A percentile compares a stretch with the other conserved stretches of the same genome.
Conservation (phyloP, 2,113 vertebrate species). For the Zeus faber region DNA sequence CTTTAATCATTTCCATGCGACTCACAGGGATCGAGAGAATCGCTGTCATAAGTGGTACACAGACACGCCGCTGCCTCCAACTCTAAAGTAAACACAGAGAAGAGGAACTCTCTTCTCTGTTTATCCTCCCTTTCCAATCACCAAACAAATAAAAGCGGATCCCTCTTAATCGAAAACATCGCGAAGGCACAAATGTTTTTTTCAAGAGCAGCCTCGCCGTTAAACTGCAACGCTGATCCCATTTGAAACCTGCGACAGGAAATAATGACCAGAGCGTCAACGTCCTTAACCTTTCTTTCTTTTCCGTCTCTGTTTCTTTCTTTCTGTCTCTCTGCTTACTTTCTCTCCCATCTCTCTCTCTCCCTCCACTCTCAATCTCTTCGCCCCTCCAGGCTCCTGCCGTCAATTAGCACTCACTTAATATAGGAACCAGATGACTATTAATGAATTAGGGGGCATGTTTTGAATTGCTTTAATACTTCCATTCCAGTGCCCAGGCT, state of each 20-base stretch:
- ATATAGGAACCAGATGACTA: conserved; percentile 71
- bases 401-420: conserved; percentile 66
- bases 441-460: conserved; percentile 65
- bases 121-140: conserved; percentile 47
- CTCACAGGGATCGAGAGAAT: conserved; percentile 49
- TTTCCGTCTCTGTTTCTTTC: neutral
- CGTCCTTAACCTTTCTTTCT: conserved; percentile 30
- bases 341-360: conserved; percentile 10
- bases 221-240: conserved; percentile 25
- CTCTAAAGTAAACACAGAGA: conserved; percentile 59
- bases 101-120: conserved; percentile 44
- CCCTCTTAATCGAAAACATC: conserved; percentile 59
- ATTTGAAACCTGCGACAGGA: conserved; percentile 41
- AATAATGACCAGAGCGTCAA: conserved; percentile 38
- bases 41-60: conserved; percentile 50
- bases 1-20: conserved; percentile 67
- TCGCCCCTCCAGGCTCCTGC: conserved; percentile 25
- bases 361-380: neutral
- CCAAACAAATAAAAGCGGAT: conserved; percentile 60
- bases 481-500: conserved; percentile 43
- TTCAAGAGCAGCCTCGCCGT: conserved; percentile 34
- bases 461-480: conserved; percentile 60
- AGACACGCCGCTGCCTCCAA: conserved; percentile 42
- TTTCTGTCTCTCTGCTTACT: neutral
- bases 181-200: conserved; percentile 49